Evolutionary conservation across 2,888 invertebrate genomes (phyloP).

Genomic region (Melitaea athalia): DNA sequence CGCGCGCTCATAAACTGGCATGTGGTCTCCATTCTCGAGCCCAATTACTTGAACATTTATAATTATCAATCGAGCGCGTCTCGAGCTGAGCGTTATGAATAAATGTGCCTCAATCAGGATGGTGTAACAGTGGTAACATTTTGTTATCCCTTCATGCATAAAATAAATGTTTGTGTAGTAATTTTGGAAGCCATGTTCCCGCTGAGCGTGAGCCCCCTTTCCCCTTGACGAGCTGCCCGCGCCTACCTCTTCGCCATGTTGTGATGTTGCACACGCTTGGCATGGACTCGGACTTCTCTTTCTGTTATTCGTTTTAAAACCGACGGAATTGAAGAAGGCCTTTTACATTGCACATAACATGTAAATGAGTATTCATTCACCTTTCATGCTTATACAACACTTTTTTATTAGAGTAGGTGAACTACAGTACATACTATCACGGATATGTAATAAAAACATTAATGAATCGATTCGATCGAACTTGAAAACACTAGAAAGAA

Average conservation of each 20-base stretch:
- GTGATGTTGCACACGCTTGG: conserved; percentile 56
- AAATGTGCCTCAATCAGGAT: conserved; percentile 61
- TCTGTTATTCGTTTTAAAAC: conserved; percentile 57
- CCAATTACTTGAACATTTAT: conserved; percentile 50
- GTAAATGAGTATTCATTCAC: conserved; percentile 12
- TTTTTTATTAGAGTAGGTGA: not conserved
- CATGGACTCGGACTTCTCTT: conserved; percentile 57
- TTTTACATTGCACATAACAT: conserved; percentile 16
- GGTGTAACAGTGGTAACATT: conserved; percentile 64
- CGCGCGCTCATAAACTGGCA: conserved; percentile 49
- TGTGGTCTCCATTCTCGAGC: conserved; percentile 51
- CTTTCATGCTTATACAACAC: not conserved
- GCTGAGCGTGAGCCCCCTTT: conserved; percentile 48
- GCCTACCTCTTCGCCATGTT: conserved; percentile 49
- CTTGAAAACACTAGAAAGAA: conserved; percentile 13
- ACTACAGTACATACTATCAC: not conserved
- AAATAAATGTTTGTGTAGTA: conserved; percentile 78
- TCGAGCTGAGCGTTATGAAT: conserved; percentile 53
- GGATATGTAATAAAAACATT: not conserved
- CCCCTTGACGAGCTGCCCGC: conserved; percentile 44
- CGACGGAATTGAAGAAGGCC: conserved; percentile 16
- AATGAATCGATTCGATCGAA: not conserved
- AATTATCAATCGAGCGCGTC: conserved; percentile 60
- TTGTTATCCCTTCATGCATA: conserved; percentile 78
- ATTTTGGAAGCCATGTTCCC: conserved; percentile 69